Conservation (phyloP, 2,797 vertebrate genomes). For the Tarsius wallacei region DNA sequence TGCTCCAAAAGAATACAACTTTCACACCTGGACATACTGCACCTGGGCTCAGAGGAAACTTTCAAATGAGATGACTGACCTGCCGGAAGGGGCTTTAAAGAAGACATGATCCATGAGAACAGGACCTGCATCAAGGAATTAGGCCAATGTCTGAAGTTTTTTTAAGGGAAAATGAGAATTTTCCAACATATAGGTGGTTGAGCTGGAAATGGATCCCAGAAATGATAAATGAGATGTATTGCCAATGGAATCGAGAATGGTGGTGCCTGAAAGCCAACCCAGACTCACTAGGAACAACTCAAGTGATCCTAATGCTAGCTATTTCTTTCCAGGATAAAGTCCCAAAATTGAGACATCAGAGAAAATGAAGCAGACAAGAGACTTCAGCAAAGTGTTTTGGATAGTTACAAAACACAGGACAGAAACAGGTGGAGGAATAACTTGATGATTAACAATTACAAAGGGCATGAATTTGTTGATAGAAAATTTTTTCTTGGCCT, state of each 20-base stretch:
- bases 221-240: neutral
- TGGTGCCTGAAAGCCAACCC: neutral
- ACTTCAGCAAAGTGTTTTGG: neutral
- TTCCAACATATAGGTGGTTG: neutral
- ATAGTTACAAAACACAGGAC: neutral
- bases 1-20: neutral
- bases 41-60: neutral
- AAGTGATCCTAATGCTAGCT: neutral
- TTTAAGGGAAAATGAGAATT: neutral
- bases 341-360: neutral
- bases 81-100: neutral
- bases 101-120: neutral
- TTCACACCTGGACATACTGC: neutral
- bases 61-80: neutral
- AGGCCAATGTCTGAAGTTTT: neutral
- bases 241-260: neutral
- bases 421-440: neutral
- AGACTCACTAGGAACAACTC: neutral
- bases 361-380: neutral
- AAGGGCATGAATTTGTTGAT: neutral
- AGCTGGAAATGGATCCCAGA: neutral
- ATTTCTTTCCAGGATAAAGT: slow-evolving; percentile 13
- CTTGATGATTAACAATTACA: neutral
- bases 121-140: neutral
- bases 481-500: slow-evolving; percentile 55